Base-by-base conservation (phyloP, 1,140 invertebrate species). In the Gryllus bimaculatus region DNA sequence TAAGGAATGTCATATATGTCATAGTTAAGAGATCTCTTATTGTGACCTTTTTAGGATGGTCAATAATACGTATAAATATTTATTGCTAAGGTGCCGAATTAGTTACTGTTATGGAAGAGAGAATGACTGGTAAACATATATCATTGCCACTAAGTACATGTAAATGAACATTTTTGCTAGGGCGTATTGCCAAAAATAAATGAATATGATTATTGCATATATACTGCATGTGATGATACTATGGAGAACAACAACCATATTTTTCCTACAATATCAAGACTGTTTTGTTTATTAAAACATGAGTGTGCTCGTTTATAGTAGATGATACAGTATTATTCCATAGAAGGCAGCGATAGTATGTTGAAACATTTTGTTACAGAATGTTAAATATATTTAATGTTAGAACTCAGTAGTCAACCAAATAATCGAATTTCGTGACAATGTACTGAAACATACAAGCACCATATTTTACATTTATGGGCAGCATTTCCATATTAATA, bases 241-340 rank as follows among this genome's bases (percentile, higher is more conserved):
- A 18, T 66, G 54, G 54, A 66, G 54, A 66, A 66, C 54, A 66
- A 66, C 54, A 66, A 66, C 54, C 54, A 66, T 66, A 66, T 66
- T 66, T 66, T 66, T 66, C 54, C 54, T 66, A 66, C 54, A 66
- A 66, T 66, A 66, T 66, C 54, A 66, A 66, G 54, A 66, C 54
- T 66, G 54, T 66, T 66, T 18, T 66, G 54, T 66, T 66, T 66
- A 20, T 39, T 54, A 77, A n/a, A 54, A 77, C 48, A 48, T 77
- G 47, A 47, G 47, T 77, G 48, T 77, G 13, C 18, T 13, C 18
- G 39, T 54, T 48, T 48, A 77, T 54, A 47, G 47, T 18, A 39
- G 18, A 75, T 39, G 26, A 39, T 77, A 77, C 76, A 77, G 76
- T 77, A 77, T 77, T 77, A 77, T 49, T 77, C 47, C 21, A 5